Conservation (phyloP, 2,113 vertebrate genomes). For the Brachionichthys hirsutus region DNA sequence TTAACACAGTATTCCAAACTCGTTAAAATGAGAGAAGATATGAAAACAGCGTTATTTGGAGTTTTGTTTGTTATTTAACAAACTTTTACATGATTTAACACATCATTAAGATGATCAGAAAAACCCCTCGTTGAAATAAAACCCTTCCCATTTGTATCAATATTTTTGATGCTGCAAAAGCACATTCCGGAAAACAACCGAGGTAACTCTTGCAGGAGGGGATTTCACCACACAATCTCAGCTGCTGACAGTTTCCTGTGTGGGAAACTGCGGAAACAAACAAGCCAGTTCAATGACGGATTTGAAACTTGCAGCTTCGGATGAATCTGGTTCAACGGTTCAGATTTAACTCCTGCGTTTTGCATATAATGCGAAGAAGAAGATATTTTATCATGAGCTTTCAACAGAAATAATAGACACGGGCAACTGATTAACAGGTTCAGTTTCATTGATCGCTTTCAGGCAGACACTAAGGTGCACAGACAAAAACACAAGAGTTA, state of each 20-base stretch:
- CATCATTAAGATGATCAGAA: no score
- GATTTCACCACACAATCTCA: background rate
- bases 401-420: background rate
- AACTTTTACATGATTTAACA: no score
- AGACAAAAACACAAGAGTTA: no score
- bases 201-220: background rate
- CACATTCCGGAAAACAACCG: slow-evolving; percentile 19
- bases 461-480: no score
- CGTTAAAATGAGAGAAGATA: background rate
- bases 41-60: no score
- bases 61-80: no score
- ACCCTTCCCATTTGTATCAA: no score
- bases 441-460: no score
- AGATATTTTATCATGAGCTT: background rate
- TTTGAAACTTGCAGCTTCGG: background rate
- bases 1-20: background rate
- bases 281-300: background rate
- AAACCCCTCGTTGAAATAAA: no score
- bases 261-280: background rate
- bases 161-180: background rate
- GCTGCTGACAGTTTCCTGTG: background rate
- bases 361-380: background rate
- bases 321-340: background rate
- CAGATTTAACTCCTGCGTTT: no score
- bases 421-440: background rate